These are phyloP conservation scores for Himalopsyche phryganea DNA, from an alignment of 1,140 invertebrate genomes.

Conservation along the genomic window DNA sequence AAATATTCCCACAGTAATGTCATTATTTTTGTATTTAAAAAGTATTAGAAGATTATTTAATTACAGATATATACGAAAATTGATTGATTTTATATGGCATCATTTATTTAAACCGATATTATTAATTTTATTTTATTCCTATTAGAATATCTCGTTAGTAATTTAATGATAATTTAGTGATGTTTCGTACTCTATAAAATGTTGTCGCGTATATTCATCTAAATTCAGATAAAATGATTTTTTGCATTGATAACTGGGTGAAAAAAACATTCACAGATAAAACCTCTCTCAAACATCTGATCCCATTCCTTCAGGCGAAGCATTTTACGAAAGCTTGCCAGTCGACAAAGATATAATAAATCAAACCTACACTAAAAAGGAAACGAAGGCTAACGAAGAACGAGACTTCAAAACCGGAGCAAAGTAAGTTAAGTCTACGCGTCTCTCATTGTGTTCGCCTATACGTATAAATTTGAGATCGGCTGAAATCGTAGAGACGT, in stretches of 20 bases:
- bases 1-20: too few species aligned
- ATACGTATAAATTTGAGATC: slow-evolving; percentile 4
- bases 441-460: slow-evolving; percentile 10
- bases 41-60: too few species aligned
- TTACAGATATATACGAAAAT: too few species aligned
- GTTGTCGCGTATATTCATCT: too few species aligned
- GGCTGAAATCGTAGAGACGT: slow-evolving; percentile 17
- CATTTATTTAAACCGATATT: too few species aligned
- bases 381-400: slow-evolving; percentile 26
- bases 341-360: slow-evolving; percentile 22
- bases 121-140: too few species aligned
- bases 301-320: slow-evolving; percentile 4
- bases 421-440: slow-evolving; percentile 28
- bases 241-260: not conserved
- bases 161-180: too few species aligned
- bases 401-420: slow-evolving; percentile 20
- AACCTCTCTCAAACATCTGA: slow-evolving; percentile 16
- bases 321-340: slow-evolving; percentile 6
- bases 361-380: slow-evolving; percentile 18
- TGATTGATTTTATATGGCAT: too few species aligned
- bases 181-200: too few species aligned
- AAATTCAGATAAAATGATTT: too few species aligned
- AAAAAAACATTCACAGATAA: slow-evolving; percentile 1
- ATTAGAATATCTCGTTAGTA: too few species aligned
- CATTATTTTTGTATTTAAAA: too few species aligned